Evolutionary conservation across 2,113 vertebrate genomes (phyloP).

Genomic region (Hiodon tergisus): DNA sequence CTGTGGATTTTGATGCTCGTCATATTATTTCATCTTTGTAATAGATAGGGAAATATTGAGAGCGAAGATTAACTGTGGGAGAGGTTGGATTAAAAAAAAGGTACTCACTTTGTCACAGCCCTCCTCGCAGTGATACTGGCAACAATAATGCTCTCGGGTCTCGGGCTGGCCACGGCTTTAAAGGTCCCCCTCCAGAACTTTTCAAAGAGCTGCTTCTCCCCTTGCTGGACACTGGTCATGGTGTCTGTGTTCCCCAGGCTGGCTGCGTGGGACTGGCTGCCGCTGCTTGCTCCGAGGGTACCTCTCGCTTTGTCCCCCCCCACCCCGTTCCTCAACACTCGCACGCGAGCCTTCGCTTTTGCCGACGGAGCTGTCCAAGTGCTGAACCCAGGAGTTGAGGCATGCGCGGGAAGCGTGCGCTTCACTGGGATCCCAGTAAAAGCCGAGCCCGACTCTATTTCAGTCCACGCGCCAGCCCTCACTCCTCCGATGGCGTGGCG

Average conservation of each 20-base stretch:
- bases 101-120: constrained; percentile 71
- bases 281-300: too few species aligned
- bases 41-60: background rate
- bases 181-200: constrained; percentile 98
- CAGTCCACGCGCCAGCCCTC: too few species aligned
- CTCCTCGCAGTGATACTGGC: constrained; percentile 85
- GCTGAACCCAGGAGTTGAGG: constrained; percentile 43
- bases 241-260: constrained; percentile 27
- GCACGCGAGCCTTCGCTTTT: background rate
- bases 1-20: too few species aligned
- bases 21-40: background rate
- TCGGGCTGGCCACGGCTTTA: constrained; percentile 90
- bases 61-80: background rate
- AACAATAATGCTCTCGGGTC: constrained; percentile 86
- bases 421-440: too few species aligned
- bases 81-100: background rate
- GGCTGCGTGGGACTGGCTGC: constrained; percentile 12
- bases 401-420: too few species aligned
- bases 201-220: constrained; percentile 95
- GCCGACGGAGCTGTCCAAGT: constrained; percentile 67
- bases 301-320: background rate
- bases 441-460: too few species aligned
- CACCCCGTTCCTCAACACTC: background rate
- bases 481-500: too few species aligned
- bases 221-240: constrained; percentile 69